A percentile compares a stretch with the other conserved stretches of the same genome.
phyloP scores from a whole-genome alignment of 2,113 vertebrate genomes.

The Pluvianellus socialis region DNA sequence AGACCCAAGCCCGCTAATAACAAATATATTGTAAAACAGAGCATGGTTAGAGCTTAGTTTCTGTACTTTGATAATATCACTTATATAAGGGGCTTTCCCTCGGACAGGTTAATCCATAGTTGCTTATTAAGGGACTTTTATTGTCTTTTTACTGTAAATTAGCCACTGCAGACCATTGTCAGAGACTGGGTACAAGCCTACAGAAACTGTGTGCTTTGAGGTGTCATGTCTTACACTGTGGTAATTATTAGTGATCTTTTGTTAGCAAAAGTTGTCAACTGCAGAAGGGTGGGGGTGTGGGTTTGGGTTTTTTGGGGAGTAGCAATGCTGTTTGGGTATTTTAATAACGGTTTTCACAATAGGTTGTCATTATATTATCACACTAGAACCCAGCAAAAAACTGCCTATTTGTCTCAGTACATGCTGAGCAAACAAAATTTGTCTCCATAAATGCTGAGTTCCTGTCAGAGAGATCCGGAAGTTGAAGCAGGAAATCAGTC shows the following conservation, averaged over 20 bases:
- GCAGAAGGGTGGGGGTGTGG: neutral
- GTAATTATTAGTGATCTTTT: neutral
- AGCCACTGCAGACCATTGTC: neutral
- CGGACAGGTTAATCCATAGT: neutral
- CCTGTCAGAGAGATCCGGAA: neutral
- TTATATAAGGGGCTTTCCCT: neutral
- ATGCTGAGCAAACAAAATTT: slow-evolving; percentile 9
- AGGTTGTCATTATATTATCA: neutral
- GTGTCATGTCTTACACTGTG: neutral
- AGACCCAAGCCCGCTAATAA: neutral
- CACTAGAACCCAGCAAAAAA: neutral
- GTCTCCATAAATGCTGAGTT: neutral
- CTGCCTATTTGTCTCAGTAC: neutral
- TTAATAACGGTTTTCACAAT: neutral
- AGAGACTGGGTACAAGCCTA: neutral
- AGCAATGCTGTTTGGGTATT: neutral
- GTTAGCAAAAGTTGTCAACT: neutral
- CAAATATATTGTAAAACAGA: neutral
- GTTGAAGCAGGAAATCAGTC: slow-evolving; percentile 33
- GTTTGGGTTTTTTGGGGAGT: neutral
- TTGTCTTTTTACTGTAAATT: neutral
- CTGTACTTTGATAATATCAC: neutral
- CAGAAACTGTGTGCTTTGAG: neutral
- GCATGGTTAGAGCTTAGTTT: neutral
- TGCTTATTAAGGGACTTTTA: neutral